Percentiles rank a stretch among this genome's conserved stretches.
Conservation (phyloP, 2,113 vertebrate genomes). For the Dryoscopus gambensis region DNA sequence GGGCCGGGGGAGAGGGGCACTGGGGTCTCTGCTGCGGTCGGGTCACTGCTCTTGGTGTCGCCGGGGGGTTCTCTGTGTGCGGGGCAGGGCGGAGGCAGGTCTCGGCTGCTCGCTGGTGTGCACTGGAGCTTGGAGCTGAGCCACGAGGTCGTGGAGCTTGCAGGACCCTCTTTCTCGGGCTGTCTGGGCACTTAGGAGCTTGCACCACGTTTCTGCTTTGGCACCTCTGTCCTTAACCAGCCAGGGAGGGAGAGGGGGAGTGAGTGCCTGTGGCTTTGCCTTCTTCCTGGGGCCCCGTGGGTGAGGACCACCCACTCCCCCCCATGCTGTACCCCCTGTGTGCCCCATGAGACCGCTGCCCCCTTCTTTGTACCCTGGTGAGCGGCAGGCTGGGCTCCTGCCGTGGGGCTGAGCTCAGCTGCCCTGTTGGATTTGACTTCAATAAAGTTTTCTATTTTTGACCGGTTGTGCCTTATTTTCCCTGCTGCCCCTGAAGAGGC, state of each 20-base stretch:
- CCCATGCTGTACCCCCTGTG: not conserved
- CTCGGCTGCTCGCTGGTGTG: conserved; percentile 31
- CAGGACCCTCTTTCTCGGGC: not conserved
- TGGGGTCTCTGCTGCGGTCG: not conserved
- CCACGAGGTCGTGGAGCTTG: not conserved
- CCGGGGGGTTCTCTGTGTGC: not conserved
- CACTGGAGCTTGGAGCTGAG: conserved; percentile 23
- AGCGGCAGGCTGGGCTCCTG: conserved; percentile 43
- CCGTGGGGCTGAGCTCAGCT: conserved; percentile 27
- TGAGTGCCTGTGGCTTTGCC: not conserved
- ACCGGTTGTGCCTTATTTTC: conserved; percentile 73
- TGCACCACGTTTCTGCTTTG: conserved; percentile 42
- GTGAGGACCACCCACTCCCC: not conserved
- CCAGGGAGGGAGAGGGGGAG: not conserved
- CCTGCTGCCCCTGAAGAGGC: conserved; percentile 44
- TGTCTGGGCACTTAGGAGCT: conserved; percentile 12
- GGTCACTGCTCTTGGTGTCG: conserved; percentile 17
- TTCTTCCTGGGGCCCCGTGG: not conserved
- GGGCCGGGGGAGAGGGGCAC: not conserved
- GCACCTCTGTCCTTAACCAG: conserved; percentile 16
- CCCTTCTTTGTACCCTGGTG: not conserved
- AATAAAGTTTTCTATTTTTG: conserved; percentile 82
- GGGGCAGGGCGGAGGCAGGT: not conserved
- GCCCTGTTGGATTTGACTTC: conserved; percentile 47
- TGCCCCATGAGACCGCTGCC: not conserved